Evolutionary conservation across 2,113 vertebrate genomes (phyloP), one percentile per base, ranked within the genome.

Genomic region (Cyanoramphus novaezelandiae): DNA sequence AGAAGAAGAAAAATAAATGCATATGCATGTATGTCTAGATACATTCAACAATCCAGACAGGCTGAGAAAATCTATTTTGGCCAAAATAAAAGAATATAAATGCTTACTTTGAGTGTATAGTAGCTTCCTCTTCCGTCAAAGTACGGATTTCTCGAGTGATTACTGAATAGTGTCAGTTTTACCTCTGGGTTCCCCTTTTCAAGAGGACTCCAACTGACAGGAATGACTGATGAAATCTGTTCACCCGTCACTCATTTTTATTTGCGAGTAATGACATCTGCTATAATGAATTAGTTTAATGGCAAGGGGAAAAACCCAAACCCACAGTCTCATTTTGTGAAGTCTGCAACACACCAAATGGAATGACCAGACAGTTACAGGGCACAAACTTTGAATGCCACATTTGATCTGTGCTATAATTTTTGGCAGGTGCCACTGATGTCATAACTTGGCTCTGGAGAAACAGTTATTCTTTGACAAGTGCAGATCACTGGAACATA

Each of bases 21-120:
- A 81, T 69, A 62, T 49, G 6, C 23, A n/a, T 57, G 59, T 93
- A 68, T 77, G 10, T 52, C 41, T 76, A 87, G 19, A 11, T 5
- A 24, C 1, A 1, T 82, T 67, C 88, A 79, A 76, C 63, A 95
- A 68, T 53, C 39, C 84, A 87, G 28, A 57, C 21, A 85, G 62
- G 28, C 89, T 68, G 29, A 86, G 8, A 95, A 95, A 86, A 63
- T 47, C 31, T 47, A 86, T 82, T 95, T 76, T 90, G 86, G 62
- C 62, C 81, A 65, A 88, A 93, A 76, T 72, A 80, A 44, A 95
- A 86, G 37, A 95, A 92, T 62, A 84, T 80, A 96, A 95, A 92
- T 63, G 92, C 97, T 98, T 98, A 98, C 97, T 97, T 97, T 96
- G 79, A 67, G 86, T 79, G 92, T 90, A 69, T 46, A 85, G 95